phyloP scores from a whole-genome alignment of 2,797 vertebrate genomes.

The Cheirogaleus major region DNA sequence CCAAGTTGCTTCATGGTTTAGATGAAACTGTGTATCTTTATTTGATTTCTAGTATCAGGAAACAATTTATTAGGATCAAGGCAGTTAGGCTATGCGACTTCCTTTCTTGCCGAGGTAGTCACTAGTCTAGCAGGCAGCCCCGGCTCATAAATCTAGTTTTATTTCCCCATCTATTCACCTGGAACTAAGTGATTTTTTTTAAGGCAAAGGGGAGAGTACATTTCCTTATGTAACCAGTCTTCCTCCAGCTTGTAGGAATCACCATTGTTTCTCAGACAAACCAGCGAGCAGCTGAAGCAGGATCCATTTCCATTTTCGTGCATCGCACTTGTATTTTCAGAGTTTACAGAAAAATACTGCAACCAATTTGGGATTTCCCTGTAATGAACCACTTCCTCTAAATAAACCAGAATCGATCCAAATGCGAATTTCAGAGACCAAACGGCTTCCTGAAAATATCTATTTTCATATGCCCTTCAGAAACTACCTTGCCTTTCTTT shows the following conservation, averaged over 20 bases:
- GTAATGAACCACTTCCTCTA: slow-evolving; percentile 81
- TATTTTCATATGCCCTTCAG: slow-evolving; percentile 84
- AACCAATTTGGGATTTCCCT: slow-evolving; percentile 80
- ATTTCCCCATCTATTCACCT: slow-evolving; percentile 86
- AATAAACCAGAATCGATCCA: slow-evolving; percentile 83
- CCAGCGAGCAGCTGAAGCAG: slow-evolving; percentile 59
- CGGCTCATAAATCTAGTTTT: slow-evolving; percentile 83
- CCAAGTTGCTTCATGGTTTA: slow-evolving; percentile 60
- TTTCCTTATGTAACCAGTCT: slow-evolving; percentile 79
- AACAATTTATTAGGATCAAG: slow-evolving; percentile 84
- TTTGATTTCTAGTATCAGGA: slow-evolving; percentile 82
- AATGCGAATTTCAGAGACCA: slow-evolving; percentile 84
- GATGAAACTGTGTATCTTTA: slow-evolving; percentile 79
- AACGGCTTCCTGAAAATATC: slow-evolving; percentile 82
- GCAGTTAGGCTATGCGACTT: slow-evolving; percentile 78
- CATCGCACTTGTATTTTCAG: slow-evolving; percentile 72
- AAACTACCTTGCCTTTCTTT: slow-evolving; percentile 87
- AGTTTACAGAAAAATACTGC: slow-evolving; percentile 73
- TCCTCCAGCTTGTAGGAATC: slow-evolving; percentile 66
- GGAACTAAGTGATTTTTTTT: slow-evolving; percentile 83
- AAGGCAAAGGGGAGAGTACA: slow-evolving; percentile 70
- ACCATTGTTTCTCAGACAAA: slow-evolving; percentile 69
- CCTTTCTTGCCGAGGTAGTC: slow-evolving; percentile 80
- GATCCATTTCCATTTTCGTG: slow-evolving; percentile 65
- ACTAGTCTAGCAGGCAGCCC: slow-evolving; percentile 75